A percentile compares a stretch with the other conserved stretches of the same genome.
Evolutionary conservation across 2,888 invertebrate genomes (phyloP).

Genomic region (Oeneis ivallda): DNA sequence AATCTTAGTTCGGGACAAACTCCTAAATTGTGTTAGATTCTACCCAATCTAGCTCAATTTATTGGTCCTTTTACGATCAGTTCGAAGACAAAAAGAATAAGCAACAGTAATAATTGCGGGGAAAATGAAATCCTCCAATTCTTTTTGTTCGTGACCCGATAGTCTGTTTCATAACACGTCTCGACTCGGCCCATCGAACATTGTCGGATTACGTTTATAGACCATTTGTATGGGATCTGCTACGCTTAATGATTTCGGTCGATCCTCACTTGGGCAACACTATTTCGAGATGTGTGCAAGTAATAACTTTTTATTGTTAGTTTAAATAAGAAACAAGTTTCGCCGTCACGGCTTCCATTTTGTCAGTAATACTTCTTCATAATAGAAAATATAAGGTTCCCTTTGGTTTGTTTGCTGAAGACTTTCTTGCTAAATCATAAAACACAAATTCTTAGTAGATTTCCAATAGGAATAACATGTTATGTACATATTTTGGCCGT

Average conservation of each 20-base stretch:
- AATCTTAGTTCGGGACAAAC: too few species aligned
- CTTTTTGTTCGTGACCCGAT: constrained; percentile 37
- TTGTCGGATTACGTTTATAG: constrained; percentile 75
- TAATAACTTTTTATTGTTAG: constrained; percentile 56
- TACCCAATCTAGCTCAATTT: background rate
- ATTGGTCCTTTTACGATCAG: background rate
- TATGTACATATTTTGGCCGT: constrained; percentile 42
- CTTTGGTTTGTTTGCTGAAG: background rate
- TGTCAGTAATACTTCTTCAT: background rate
- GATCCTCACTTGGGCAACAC: constrained; percentile 56
- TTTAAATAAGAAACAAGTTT: constrained; percentile 39
- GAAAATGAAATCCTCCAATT: constrained; percentile 21
- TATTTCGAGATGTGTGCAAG: constrained; percentile 52
- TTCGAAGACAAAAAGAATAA: background rate
- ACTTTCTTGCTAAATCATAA: background rate
- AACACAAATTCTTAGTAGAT: background rate
- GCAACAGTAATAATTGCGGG: background rate
- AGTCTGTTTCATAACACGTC: constrained; percentile 55
- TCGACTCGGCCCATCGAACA: constrained; percentile 63
- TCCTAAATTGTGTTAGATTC: background rate
- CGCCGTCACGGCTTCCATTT: constrained; percentile 25
- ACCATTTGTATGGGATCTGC: constrained; percentile 74
- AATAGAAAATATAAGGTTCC: background rate
- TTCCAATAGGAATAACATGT: constrained; percentile 14
- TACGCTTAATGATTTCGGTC: constrained; percentile 71